Evolutionary conservation across 2,797 vertebrate species (phyloP), one percentile per base, ranked within the genome.

Genomic region (Karalla daura): DNA sequence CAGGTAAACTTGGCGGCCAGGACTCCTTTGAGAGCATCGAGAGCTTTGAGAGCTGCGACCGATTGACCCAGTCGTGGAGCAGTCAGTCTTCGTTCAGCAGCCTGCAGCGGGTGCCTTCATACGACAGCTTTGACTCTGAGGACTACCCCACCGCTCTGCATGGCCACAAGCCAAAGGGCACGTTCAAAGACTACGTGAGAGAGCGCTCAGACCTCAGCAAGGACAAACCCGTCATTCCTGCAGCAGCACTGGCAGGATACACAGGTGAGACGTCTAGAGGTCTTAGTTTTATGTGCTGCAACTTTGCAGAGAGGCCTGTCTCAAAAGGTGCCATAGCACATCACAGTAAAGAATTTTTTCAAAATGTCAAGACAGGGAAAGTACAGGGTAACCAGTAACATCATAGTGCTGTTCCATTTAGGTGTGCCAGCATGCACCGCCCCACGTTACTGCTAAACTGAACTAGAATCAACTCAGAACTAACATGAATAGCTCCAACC

Each of bases 101-200:
- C 84, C 95, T 99, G 74, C 98, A 99, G 90, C 96, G 98, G 0
- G 98, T 99, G 44, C 98, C 98, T 0, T 99, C 98, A 24, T 99
- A 99, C 0, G 98, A 99, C 93, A 98, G 98, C 93, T 99, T 99
- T 1, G 98, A 99, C 90, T 98, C 97, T 0, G 98, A 99, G 87
- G 98, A 99, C 86, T 99, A 99, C 76, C 96, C 96, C 0, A 72
- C 94, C 0, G 93, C 96, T 71, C 81, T 99, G 91, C 96, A 96
- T 43, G 94, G 92, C 88, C 97, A 97, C 93, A 99, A 99, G 73
- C 96, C 97, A 89, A 99, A 99, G 91, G 98, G 97, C 89, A 99
- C 98, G 83, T 99, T 99, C 94, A 99, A 99, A 93, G 98, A 99
- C 94, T 99, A 99, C 80, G 98, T 99, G 91, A 94, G 98, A 84